Evolutionary conservation across 1,140 invertebrate genomes (phyloP).

Genomic region (Drosophila bipectinata): DNA sequence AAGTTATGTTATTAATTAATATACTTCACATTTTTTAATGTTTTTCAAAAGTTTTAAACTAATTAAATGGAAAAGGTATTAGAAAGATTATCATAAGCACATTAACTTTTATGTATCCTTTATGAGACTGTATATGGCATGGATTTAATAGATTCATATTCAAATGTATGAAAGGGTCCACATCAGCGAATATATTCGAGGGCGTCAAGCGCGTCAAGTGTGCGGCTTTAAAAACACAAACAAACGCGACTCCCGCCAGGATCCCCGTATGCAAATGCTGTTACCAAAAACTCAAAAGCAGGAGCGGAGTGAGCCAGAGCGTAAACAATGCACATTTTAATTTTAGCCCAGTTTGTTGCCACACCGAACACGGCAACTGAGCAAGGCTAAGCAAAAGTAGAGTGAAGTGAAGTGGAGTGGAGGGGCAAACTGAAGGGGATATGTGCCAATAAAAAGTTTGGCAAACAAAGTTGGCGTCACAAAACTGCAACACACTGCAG

Average conservation of each 20-base stretch:
- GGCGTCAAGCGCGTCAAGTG: conserved; percentile 53
- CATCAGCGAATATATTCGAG: conserved; percentile 34
- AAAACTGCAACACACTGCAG: conserved; percentile 74
- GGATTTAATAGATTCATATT: conserved; percentile 1
- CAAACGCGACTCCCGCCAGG: conserved; percentile 1
- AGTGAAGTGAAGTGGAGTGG: background rate
- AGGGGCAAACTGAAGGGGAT: conserved; percentile 47
- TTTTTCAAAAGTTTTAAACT: too few species aligned
- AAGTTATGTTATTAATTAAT: too few species aligned
- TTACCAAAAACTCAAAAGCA: conserved; percentile 43
- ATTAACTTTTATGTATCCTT: too few species aligned
- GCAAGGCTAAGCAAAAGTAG: conserved; percentile 14
- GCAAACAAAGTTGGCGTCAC: conserved; percentile 82
- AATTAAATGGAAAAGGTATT: too few species aligned
- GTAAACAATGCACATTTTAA: conserved; percentile 75
- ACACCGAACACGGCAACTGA: conserved; percentile 50
- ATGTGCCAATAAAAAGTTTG: conserved; percentile 83
- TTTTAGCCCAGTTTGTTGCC: conserved; percentile 75
- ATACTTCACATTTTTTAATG: too few species aligned
- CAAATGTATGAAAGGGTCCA: conserved; percentile 14
- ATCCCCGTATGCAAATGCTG: conserved; percentile 61
- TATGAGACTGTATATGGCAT: background rate
- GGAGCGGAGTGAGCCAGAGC: conserved; percentile 30
- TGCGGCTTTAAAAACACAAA: conserved; percentile 55
- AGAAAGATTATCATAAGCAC: too few species aligned